Evolutionary conservation across 2,113 vertebrate species (phyloP).

Genomic region (Genyomyrus donnyi): DNA sequence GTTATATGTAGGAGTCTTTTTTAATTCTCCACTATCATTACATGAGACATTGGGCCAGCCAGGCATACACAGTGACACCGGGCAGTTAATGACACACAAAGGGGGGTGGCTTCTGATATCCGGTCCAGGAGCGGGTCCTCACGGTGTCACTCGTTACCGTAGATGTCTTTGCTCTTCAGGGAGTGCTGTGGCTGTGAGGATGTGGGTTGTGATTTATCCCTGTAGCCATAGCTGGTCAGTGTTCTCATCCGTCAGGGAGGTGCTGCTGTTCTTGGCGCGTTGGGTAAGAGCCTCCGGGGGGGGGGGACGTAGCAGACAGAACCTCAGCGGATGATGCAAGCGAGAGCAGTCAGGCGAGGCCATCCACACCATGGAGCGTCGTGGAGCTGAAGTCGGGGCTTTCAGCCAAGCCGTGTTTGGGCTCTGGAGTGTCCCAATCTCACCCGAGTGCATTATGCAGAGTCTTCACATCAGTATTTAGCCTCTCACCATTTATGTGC

Average conservation of each 20-base stretch:
- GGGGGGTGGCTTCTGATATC: not conserved
- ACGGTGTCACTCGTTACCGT: not conserved
- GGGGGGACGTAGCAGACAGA: not conserved
- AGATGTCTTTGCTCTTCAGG: not conserved
- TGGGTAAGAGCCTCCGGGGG: not conserved
- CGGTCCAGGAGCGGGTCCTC: not conserved
- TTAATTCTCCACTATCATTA: conserved; percentile 1
- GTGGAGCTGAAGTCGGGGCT: not conserved
- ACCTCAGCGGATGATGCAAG: not conserved
- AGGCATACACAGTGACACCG: not conserved
- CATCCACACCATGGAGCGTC: not conserved
- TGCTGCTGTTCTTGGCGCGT: not conserved
- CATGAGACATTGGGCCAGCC: not conserved
- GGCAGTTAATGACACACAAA: not conserved
- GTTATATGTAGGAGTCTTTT: not conserved
- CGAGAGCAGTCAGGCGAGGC: not conserved
- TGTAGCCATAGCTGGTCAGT: not conserved
- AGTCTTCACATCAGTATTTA: not conserved
- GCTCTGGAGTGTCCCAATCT: not conserved
- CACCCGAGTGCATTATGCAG: not conserved
- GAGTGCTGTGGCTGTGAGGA: not conserved
- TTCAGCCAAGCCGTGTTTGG: not conserved
- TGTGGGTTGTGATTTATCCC: not conserved
- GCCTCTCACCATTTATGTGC: not conserved
- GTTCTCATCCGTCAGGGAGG: not conserved